Conservation (phyloP, 2,888 invertebrate genomes). For the Abscondita cerata region DNA sequence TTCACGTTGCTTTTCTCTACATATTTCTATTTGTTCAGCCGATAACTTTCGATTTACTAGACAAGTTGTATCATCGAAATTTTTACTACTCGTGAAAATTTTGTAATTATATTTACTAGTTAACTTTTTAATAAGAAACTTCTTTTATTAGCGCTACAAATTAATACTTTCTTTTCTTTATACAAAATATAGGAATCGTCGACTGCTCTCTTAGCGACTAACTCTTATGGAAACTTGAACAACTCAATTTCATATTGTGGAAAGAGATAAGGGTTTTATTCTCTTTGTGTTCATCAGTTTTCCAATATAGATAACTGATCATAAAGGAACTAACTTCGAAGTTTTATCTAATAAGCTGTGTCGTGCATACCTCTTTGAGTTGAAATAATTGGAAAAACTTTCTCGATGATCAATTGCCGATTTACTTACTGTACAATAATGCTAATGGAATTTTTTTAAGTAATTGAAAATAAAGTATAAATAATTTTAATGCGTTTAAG, state of each 20-base stretch:
- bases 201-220: constrained; percentile 4
- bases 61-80: no score
- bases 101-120: no score
- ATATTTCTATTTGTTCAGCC: no score
- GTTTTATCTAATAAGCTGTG: constrained; percentile 8
- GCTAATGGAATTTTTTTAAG: no score
- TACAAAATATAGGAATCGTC: no score
- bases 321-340: constrained; percentile 9
- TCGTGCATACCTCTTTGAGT: background rate
- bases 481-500: background rate
- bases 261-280: constrained; percentile 28
- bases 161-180: no score
- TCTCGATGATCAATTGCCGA: no score
- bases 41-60: no score
- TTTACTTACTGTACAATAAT: no score
- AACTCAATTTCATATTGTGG: constrained; percentile 24
- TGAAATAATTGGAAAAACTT: background rate
- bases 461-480: background rate
- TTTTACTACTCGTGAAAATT: no score
- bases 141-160: no score
- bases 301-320: constrained; percentile 12
- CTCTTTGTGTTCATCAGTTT: constrained; percentile 23
- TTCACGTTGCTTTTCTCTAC: background rate
- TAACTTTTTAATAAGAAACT: no score
- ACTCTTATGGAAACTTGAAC: constrained; percentile 25